Percentiles rank a stretch among this genome's conserved stretches.
Conservation (phyloP, 1,140 invertebrate species). For the Globodera rostochiensis region DNA sequence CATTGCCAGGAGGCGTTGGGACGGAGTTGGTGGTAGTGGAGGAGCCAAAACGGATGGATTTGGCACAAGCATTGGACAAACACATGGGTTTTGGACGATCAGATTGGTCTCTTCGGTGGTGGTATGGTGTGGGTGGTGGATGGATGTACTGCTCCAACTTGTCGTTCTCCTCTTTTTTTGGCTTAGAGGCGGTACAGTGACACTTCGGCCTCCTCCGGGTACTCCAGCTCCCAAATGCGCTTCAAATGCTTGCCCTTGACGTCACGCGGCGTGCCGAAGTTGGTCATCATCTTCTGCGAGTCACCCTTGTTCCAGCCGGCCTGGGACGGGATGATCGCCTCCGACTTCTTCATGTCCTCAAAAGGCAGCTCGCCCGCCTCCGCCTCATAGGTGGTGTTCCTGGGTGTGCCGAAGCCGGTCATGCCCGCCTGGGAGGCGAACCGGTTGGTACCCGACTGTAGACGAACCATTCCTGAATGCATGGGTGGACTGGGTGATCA, state of each 20-base stretch:
- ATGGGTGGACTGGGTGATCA: neutral
- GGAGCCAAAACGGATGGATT: neutral
- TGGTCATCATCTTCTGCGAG: conserved; percentile 62
- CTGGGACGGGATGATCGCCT: conserved; percentile 63
- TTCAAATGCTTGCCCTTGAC: conserved; percentile 63
- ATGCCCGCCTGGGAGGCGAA: conserved; percentile 63
- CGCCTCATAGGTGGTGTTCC: conserved; percentile 65
- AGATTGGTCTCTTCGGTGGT: neutral
- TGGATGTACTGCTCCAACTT: neutral
- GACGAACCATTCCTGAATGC: conserved; percentile 60
- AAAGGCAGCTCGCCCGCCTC: conserved; percentile 65
- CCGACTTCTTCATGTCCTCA: conserved; percentile 66
- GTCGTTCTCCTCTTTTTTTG: neutral
- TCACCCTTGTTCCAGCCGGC: conserved; percentile 66
- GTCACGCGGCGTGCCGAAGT: conserved; percentile 59
- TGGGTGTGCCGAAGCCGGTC: conserved; percentile 63
- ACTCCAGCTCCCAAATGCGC: conserved; percentile 62
- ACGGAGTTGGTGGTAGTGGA: neutral
- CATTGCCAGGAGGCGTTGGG: neutral
- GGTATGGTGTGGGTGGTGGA: neutral
- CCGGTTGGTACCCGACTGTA: conserved; percentile 64
- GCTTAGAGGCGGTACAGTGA: conserved; percentile 57
- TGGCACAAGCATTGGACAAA: neutral
- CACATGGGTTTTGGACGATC: neutral
- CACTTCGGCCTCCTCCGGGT: conserved; percentile 60